Evolutionary conservation across 2,797 vertebrate species (phyloP).

Genomic region (Danio jaintianensis): DNA sequence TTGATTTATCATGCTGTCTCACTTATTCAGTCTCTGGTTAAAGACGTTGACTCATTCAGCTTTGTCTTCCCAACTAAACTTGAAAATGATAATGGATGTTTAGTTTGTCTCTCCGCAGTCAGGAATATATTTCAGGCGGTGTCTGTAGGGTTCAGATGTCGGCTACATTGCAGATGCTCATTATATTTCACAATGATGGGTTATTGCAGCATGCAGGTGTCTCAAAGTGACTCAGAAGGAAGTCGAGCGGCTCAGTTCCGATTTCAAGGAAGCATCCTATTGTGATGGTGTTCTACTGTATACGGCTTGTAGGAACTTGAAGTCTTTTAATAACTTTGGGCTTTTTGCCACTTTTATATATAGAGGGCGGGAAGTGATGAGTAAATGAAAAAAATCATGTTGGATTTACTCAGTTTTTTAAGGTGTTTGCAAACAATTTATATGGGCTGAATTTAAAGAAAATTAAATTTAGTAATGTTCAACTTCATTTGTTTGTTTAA

Average conservation of each 20-base stretch:
- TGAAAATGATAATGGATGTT: background rate
- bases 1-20: background rate
- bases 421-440: too few relatives aligned
- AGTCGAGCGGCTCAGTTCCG: background rate
- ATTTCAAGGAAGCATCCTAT: conserved; percentile 10
- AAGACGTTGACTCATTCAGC: background rate
- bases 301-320: background rate
- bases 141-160: background rate
- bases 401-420: too few relatives aligned
- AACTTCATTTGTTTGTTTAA: too few relatives aligned
- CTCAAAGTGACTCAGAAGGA: conserved; percentile 22
- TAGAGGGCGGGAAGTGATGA: background rate
- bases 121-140: background rate
- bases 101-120: background rate
- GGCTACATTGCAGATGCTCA: background rate
- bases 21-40: background rate
- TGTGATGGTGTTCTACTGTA: background rate
- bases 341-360: background rate
- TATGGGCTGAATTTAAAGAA: too few relatives aligned
- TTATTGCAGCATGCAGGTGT: background rate
- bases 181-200: conserved; percentile 17
- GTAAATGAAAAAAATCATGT: too few relatives aligned
- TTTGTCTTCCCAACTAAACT: background rate
- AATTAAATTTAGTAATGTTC: too few relatives aligned
- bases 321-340: background rate